These are phyloP conservation scores for Chydorus sphaericus DNA, from an alignment of 2,888 invertebrate species.

Conservation along the genomic window DNA sequence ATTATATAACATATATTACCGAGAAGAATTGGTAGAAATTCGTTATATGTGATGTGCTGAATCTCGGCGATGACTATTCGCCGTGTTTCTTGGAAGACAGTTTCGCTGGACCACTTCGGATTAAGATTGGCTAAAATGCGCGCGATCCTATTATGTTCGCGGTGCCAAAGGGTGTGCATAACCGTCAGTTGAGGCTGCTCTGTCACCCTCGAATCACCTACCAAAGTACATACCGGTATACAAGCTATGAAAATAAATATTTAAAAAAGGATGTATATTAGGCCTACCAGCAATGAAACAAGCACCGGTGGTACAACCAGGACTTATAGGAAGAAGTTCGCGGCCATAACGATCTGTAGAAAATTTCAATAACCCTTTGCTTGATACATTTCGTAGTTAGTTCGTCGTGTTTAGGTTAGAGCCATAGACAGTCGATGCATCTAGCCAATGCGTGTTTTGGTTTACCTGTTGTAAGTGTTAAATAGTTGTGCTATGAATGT, in stretches of 20 bases:
- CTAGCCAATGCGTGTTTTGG: slow-evolving; percentile 63
- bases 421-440: slow-evolving; percentile 69
- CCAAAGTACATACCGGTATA: not conserved
- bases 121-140: slow-evolving; percentile 51
- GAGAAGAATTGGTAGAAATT: slow-evolving; percentile 60
- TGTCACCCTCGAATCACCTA: slow-evolving; percentile 21
- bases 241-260: not conserved
- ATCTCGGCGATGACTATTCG: slow-evolving; percentile 60
- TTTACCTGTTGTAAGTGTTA: no score
- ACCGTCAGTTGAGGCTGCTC: slow-evolving; percentile 19
- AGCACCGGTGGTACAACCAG: not conserved
- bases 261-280: not conserved
- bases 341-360: slow-evolving; percentile 18
- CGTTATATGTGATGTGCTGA: slow-evolving; percentile 61
- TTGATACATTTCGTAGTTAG: slow-evolving; percentile 49
- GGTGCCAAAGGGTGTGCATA: slow-evolving; percentile 27
- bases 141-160: slow-evolving; percentile 67
- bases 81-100: slow-evolving; percentile 56
- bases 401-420: slow-evolving; percentile 53
- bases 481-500: no score
- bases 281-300: not conserved
- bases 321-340: slow-evolving; percentile 10
- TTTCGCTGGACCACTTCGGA: slow-evolving; percentile 63
- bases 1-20: no score
- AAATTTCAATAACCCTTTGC: slow-evolving; percentile 38